Evolutionary conservation across 2,797 vertebrate genomes (phyloP), one percentile per base, ranked within the genome.

Genomic region (Chaetodon trifasciatus): DNA sequence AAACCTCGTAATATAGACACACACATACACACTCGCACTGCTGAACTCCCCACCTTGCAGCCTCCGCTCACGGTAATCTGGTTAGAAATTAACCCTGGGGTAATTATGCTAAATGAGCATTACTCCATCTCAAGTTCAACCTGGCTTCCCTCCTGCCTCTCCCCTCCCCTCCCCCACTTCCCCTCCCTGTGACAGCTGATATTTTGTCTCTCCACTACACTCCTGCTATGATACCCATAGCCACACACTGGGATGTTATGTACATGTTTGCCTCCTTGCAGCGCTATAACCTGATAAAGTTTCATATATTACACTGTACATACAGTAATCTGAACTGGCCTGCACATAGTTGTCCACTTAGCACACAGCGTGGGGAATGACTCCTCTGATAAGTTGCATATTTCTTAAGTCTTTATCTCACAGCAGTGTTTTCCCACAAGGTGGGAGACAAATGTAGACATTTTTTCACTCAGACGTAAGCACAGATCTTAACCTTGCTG

Each of bases 41-140:
- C 66, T 67, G 24, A 78, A 70, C 35, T 52, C 1, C 70, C 64
- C 24, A 81, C 32, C 42, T 49, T n/a, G 70, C 50, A 72, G 81
- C 65, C 68, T 75, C 78, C 82, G 70, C 68, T 91, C 85, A 72
- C 19, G 19, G 70, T 91, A 90, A 91, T 93, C 89, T 85, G 87
- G 88, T 93, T 90, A 87, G 89, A 94, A 93, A 95, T 94, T 79
- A 94, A 90, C 90, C 84, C 75, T n/a, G 78, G 84, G 82, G 75
- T 93, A 93, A 95, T 95, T 93, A 87, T 79, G 74, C 84, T 91
- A 88, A 94, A 94, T 91, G 76, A 91, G 81, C 47, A 72, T 84
- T 89, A 89, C 83, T 81, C 10, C 46, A 90, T 89, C 70, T 72
- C 79, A 86, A 90, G 74, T 90, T 82, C 76, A 79, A 79, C 80